Percentiles rank a stretch among this genome's conserved stretches.
These are phyloP conservation scores for Eumerus sabulonum DNA, from an alignment of 2,888 invertebrate species.

Conservation along the genomic window DNA sequence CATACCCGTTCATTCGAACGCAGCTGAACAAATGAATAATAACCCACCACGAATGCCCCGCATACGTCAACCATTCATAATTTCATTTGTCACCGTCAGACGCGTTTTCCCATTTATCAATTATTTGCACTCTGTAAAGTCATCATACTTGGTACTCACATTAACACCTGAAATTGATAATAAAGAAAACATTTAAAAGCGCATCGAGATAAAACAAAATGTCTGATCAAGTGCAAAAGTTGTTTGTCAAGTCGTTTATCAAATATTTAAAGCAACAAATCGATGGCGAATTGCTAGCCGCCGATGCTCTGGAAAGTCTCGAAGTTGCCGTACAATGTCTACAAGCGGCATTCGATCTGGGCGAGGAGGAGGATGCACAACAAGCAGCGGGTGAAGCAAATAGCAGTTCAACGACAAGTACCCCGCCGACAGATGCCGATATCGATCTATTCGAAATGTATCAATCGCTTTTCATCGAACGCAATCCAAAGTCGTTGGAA, in stretches of 20 bases:
- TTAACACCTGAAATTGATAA: conserved; percentile 1
- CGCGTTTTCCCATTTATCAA: conserved; percentile 29
- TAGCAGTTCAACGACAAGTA: conserved; percentile 50
- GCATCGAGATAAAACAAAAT: conserved; percentile 64
- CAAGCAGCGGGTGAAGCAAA: conserved; percentile 50
- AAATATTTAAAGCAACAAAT: conserved; percentile 76
- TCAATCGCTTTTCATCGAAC: conserved; percentile 77
- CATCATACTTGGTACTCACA: no score
- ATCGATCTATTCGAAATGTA: conserved; percentile 80
- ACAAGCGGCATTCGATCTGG: conserved; percentile 92
- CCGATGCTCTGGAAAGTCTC: conserved; percentile 80
- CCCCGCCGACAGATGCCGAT: conserved; percentile 61
- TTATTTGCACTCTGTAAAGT: conserved; percentile 3
- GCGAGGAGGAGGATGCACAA: conserved; percentile 70
- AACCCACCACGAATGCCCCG: no score
- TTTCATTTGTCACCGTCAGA: conserved; percentile 30
- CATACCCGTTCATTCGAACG: background rate
- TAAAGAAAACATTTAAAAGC: background rate
- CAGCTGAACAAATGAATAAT: no score
- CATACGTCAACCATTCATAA: no score
- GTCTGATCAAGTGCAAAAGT: conserved; percentile 77
- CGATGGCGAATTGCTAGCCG: conserved; percentile 72
- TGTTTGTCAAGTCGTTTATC: conserved; percentile 77
- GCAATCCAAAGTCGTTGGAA: conserved; percentile 81
- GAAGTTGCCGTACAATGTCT: conserved; percentile 97